A percentile compares a stretch with the other conserved stretches of the same genome.
phyloP scores from a whole-genome alignment of 2,888 invertebrate genomes.

The Cyaniris semiargus region DNA sequence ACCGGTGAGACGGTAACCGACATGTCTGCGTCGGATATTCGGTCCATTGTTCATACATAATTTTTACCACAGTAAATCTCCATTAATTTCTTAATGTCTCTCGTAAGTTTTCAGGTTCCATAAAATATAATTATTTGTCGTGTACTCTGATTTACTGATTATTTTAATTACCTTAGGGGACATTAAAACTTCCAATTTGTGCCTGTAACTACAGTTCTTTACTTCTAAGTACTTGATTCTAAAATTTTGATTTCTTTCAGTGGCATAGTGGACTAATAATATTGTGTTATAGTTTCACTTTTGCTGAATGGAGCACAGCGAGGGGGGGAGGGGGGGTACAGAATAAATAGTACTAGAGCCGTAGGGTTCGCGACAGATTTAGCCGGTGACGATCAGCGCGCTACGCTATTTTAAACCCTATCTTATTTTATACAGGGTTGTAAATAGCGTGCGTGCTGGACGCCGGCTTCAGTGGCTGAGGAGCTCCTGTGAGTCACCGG shows the following conservation, averaged over 20 bases:
- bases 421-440: slow-evolving; percentile 34
- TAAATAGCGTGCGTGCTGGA: neutral
- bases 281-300: slow-evolving; percentile 38
- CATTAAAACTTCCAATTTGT: neutral
- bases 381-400: slow-evolving; percentile 45
- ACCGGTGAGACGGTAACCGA: neutral
- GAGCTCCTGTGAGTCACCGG: slow-evolving; percentile 58
- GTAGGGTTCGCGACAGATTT: slow-evolving; percentile 53
- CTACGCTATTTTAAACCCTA: slow-evolving; percentile 34
- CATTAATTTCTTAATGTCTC: too few relatives aligned
- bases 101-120: too few relatives aligned
- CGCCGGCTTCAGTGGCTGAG: neutral
- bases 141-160: too few relatives aligned
- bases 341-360: slow-evolving; percentile 60
- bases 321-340: slow-evolving; percentile 54
- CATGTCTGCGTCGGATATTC: neutral
- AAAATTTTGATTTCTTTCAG: neutral
- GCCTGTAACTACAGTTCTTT: neutral
- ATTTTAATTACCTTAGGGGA: too few relatives aligned
- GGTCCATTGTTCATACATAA: neutral
- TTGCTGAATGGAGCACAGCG: slow-evolving; percentile 59
- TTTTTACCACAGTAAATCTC: too few relatives aligned
- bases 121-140: too few relatives aligned
- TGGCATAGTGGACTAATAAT: neutral
- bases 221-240: too few relatives aligned